phyloP scores from a whole-genome alignment of 92 coral and sea anemone species.

The Bergia puertoricense region DNA sequence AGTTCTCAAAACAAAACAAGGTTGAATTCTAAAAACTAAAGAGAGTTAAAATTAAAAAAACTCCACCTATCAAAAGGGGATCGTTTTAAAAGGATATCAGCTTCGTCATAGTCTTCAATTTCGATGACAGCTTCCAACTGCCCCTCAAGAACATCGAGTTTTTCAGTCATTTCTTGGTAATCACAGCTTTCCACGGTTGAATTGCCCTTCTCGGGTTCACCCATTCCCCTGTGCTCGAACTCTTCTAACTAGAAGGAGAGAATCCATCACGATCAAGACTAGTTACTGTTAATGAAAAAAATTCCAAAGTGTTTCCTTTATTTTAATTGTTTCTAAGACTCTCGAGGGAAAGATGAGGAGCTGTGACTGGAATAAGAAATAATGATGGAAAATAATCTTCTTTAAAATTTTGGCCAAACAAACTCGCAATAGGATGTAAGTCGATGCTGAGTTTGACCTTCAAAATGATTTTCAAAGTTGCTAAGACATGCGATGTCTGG shows the following conservation, averaged over 20 bases:
- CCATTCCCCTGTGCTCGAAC: background rate
- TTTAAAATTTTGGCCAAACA: too few species aligned
- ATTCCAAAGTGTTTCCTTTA: background rate
- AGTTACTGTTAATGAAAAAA: too few species aligned
- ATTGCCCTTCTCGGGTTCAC: background rate
- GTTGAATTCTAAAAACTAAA: too few species aligned
- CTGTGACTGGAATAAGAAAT: background rate
- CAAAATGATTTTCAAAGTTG: background rate
- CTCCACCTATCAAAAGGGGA: background rate
- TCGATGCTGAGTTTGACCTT: background rate
- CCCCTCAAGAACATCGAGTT: conserved; percentile 68
- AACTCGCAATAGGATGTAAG: too few species aligned
- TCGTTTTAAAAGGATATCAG: conserved; percentile 72
- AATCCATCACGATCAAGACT: background rate
- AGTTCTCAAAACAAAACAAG: too few species aligned
- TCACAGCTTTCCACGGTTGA: conserved; percentile 3
- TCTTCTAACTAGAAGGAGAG: conserved; percentile 17
- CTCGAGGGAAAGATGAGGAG: background rate
- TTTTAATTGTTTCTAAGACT: background rate
- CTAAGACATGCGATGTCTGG: background rate
- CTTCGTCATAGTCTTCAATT: conserved; percentile 83
- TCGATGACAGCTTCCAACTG: conserved; percentile 81
- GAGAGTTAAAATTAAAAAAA: background rate
- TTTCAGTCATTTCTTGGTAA: conserved; percentile 44
- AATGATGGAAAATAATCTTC: too few species aligned